A percentile compares a stretch with the other conserved stretches of the same genome.
Evolutionary conservation across 35 echinoderm and acorn worm genomes (phyloP).

Genomic region (Apostichopus japonicus): DNA sequence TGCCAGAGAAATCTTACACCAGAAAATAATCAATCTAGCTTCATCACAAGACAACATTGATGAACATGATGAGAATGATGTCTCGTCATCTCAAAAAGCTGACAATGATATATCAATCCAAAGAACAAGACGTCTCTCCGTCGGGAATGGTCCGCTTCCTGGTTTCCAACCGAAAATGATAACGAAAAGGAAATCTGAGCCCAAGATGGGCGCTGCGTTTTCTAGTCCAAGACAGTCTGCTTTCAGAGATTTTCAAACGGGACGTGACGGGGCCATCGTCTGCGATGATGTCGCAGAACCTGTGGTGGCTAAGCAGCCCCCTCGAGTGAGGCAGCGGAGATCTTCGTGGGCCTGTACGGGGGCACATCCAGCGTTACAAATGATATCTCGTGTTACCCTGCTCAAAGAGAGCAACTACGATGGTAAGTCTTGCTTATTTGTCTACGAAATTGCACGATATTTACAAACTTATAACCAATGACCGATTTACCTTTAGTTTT

Average conservation of each 20-base stretch:
- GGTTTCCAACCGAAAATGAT: background rate
- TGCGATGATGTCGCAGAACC: background rate
- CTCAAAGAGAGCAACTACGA: background rate
- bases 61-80: slow-evolving; percentile 20
- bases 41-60: slow-evolving; percentile 46
- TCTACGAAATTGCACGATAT: too few relatives aligned
- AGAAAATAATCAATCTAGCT: slow-evolving; percentile 24
- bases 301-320: background rate
- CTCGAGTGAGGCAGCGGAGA: background rate
- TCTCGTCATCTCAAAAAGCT: background rate
- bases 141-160: background rate
- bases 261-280: background rate
- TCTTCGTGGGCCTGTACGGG: slow-evolving; percentile 35
- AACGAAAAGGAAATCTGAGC: background rate
- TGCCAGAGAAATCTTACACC: slow-evolving; percentile 50
- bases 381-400: background rate
- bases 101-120: background rate
- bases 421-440: slow-evolving; percentile 4
- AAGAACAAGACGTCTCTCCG: slow-evolving; percentile 11
- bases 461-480: too few relatives aligned
- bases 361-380: slow-evolving; percentile 6
- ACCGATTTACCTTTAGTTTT: too few relatives aligned
- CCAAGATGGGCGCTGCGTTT: background rate
- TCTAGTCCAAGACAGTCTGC: background rate
- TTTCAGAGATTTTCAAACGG: background rate